phyloP scores from a whole-genome alignment of 2,888 invertebrate genomes.

The Caenorhabditis uteleia region DNA sequence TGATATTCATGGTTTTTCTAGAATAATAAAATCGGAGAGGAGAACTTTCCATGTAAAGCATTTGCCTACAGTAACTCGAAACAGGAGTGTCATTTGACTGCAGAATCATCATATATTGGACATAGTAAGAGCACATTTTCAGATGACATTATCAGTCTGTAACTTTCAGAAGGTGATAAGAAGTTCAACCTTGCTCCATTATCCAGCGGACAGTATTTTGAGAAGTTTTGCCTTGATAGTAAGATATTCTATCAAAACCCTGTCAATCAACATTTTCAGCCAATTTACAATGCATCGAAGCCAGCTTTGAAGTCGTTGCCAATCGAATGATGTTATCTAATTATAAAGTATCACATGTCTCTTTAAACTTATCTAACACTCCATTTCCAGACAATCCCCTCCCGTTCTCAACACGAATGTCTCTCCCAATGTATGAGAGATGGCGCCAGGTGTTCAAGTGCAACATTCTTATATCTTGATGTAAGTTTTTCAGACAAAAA shows the following conservation, averaged over 20 bases:
- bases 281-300: slow-evolving; percentile 57
- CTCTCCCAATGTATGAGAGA: slow-evolving; percentile 58
- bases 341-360: slow-evolving; percentile 39
- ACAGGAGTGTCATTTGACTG: slow-evolving; percentile 63
- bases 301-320: slow-evolving; percentile 60
- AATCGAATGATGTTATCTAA: slow-evolving; percentile 54
- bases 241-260: slow-evolving; percentile 4
- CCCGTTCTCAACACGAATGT: slow-evolving; percentile 54
- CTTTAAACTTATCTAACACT: too few relatives aligned
- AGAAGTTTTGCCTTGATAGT: slow-evolving; percentile 65
- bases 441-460: slow-evolving; percentile 67
- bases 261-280: slow-evolving; percentile 34
- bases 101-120: slow-evolving; percentile 52
- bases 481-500: too few relatives aligned
- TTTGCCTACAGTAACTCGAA: slow-evolving; percentile 59
- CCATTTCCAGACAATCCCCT: slow-evolving; percentile 38
- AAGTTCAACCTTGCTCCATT: slow-evolving; percentile 56
- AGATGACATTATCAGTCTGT: background rate
- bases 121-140: slow-evolving; percentile 16
- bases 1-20: too few relatives aligned
- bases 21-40: slow-evolving; percentile 58
- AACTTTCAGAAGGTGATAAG: slow-evolving; percentile 25
- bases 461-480: slow-evolving; percentile 55
- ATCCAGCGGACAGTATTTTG: slow-evolving; percentile 61
- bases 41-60: slow-evolving; percentile 64